Base-by-base conservation (phyloP, 2,797 vertebrate genomes). In the Furcifer pardalis region DNA sequence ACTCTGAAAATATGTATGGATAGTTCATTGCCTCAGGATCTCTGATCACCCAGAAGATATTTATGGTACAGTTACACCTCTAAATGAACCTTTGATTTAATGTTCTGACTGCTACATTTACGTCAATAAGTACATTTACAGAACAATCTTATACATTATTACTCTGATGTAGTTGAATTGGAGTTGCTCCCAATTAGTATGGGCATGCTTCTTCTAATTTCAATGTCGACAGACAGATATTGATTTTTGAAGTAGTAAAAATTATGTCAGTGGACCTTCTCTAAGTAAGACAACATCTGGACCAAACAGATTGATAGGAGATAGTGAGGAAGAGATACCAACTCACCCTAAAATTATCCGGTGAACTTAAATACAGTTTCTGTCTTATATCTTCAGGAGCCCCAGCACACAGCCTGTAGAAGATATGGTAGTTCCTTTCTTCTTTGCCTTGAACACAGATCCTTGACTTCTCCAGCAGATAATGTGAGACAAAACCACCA, bases 371-470 rank as follows among this genome's bases (percentile, higher is more conserved):
- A 93, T 98, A 97, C 0, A 99, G 96, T 91, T 97, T 98, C 94
- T 97, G 95, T 73, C 97, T 94, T 95, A 98, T 98, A 86, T 98
- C 97, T 92, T 99, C 98, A 1, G 98, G 89, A 60, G 98, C 98
- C 81, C 98, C 98, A 35, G 98, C 98, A 86, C 98, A 99, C 83
- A 99, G 96, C 25, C 98, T 96, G 93, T 99, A 99, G 95, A 99
- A 99, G 89, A 99, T 98, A 94, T 99, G 98, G 27, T 99, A 99
- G 97, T 99, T 99, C 85, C 98, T 97, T 96, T 99, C 98, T 91
- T 99, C 98, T 17, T 97, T 93, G 84, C 98, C 95, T 91, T 99
- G 98, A 21, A 95, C 96, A 94, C 98, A 99, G 94, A 99, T 99
- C 87, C 98, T 96, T 5, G 98, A 99, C 95, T 99, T 99, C 96